Evolutionary conservation across 2,888 invertebrate species (phyloP), one percentile per base, ranked within the genome.

Genomic region (Therioaphis trifolii): DNA sequence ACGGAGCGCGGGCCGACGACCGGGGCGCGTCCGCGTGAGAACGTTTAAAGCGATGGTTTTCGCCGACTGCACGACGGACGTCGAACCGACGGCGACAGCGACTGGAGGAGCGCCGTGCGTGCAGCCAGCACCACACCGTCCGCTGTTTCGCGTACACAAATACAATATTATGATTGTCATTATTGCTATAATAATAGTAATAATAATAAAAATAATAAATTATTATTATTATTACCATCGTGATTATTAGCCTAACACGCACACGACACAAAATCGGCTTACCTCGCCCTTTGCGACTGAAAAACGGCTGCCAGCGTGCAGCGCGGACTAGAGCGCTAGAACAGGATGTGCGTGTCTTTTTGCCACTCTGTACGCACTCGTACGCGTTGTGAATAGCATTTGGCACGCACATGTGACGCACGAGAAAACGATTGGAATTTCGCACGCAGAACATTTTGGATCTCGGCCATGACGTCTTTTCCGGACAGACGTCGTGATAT

Each of bases 381-480:
- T 9, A 52, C 58, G 2, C 21, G 7, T 35, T 35, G 35, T 35
- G 7, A 3, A 11, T 24, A 61, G 71, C 82, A 82, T 82, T 82
- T 82, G 82, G 82, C 82, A 61, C 61, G 43, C 82, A 82, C 82
- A 61, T 82, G 82, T 74, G 49, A 82, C 82, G 49, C 14, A 46
- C 72, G 43, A 61, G 80, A 46, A 80, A 80, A 63, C 72, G 49
- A 52, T 82, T n/a, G 82, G 72, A 82, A 82, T 82, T 82, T 82
- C 82, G 82, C 63, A 52, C 52, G 40, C 40, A 24, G 5, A 61
- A 61, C 61, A 27, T 72, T 80, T 71, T 74, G 82, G 82, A 82
- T 27, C 72, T 74, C 66, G 82, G 72, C 82, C 74, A 74, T 15
- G 14, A 21, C 40, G n/a, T 27, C 43, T 40, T 40, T 1, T 68